Base-by-base conservation (phyloP, 2,888 invertebrate species). In the Drosophila kanekoi region DNA sequence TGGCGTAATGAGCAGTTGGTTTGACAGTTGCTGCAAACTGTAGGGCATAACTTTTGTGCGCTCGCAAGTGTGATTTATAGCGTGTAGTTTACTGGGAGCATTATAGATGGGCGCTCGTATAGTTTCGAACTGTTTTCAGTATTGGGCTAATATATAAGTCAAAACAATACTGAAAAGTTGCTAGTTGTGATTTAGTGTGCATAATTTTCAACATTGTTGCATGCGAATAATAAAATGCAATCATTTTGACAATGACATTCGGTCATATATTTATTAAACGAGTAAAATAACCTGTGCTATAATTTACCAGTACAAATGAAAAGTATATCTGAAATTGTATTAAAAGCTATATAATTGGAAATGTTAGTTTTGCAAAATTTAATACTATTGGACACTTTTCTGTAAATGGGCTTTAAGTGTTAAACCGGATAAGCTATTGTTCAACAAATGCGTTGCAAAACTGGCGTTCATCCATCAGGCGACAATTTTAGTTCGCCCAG, bases 1-100 rank as follows among this genome's bases (percentile, higher is more conserved):
- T 48, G 65, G 69, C 72, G 70, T 82, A 82, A 82, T 82, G 87
- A 82, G 81, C 87, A 85, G 87, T 85, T 87, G 86, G 79, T 85
- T 82, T 85, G 86, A 87, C 80, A 82, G 88, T 82, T 69, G 67
- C 79, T 74, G 75, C 74, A 65, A 73, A 69, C 79, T 79, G 81
- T 66, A 32, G 71, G 80, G 86, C 79, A 87, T 78, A 82, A 87
- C 86, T 87, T 85, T 81, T 59, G 65, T 71, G 51, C 45, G 56
- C 49, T 63, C 62, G 70, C 69, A 56, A 68, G 77, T 69, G 82
- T 85, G 86, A 85, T 85, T 87, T 87, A 85, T 81, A 18, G 66
- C 66, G 38, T 61, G 45, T 58, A 77, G 71, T 60, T 60, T 47
- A 60, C 66, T 72, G 72, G 47, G 32, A 38, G 73, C 70, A 63